These are phyloP conservation scores for Arothron firmamentum DNA, from an alignment of 2,113 vertebrate species.

Conservation along the genomic window DNA sequence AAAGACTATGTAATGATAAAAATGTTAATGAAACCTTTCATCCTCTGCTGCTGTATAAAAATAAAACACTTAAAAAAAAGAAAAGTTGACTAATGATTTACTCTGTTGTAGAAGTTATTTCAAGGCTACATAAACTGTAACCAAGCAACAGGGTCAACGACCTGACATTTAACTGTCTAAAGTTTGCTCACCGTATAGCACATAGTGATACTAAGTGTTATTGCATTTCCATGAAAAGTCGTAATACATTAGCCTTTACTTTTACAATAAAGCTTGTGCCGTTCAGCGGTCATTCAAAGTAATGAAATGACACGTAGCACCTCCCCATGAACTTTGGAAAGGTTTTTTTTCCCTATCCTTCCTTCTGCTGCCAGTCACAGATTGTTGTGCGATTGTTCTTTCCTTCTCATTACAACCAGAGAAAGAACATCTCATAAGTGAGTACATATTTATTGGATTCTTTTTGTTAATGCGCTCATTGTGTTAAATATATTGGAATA, in stretches of 20 bases:
- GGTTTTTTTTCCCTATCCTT: not conserved
- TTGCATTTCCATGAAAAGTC: not conserved
- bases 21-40: no score
- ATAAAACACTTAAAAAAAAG: no score
- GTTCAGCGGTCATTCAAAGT: not conserved
- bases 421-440: conserved; percentile 18
- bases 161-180: conserved; percentile 19
- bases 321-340: conserved; percentile 67
- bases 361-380: no score
- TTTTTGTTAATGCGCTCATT: not conserved
- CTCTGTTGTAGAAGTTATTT: conserved; percentile 13
- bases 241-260: not conserved
- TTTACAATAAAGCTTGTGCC: not conserved
- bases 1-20: no score
- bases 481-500: not conserved
- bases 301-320: conserved; percentile 36
- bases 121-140: conserved; percentile 62
- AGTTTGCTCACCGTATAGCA: conserved; percentile 12
- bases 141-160: conserved; percentile 47
- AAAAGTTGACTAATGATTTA: conserved; percentile 62
- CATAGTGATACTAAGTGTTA: not conserved
- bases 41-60: no score
- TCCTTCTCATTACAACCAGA: conserved; percentile 5
- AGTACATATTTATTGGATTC: conserved; percentile 14
- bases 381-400: no score